These are phyloP conservation scores for Orussus abietinus DNA, from an alignment of 1,140 invertebrate genomes.

Conservation along the genomic window DNA sequence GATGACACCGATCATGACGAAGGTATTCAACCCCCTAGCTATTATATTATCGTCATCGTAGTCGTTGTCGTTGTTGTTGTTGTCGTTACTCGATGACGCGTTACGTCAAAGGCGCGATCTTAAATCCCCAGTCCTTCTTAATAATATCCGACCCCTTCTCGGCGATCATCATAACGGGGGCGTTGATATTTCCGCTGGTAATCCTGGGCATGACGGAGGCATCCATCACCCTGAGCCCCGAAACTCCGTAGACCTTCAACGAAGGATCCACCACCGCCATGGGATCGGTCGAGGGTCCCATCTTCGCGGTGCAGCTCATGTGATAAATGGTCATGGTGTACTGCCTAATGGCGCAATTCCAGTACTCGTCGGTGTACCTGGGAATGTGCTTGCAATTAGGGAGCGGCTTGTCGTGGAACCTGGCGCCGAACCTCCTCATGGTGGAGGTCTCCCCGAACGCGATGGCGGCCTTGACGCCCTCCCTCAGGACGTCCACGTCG, in stretches of 20 bases:
- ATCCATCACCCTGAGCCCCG: conserved; percentile 73
- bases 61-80: too few relatives aligned
- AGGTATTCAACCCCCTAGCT: too few relatives aligned
- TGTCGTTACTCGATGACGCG: too few relatives aligned
- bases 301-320: conserved; percentile 78
- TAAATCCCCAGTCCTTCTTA: too few relatives aligned
- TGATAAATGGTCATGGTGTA: conserved; percentile 88
- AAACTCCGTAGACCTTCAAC: conserved; percentile 70
- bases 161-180: conserved; percentile 87
- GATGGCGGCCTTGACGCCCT: conserved; percentile 80
- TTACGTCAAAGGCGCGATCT: too few relatives aligned
- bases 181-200: conserved; percentile 81
- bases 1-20: too few relatives aligned
- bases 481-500: conserved; percentile 72
- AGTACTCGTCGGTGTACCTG: conserved; percentile 76
- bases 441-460: conserved; percentile 72
- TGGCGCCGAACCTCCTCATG: conserved; percentile 70
- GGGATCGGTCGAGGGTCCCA: conserved; percentile 73
- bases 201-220: conserved; percentile 79
- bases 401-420: conserved; percentile 66
- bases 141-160: conserved; percentile 88
- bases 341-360: conserved; percentile 74
- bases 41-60: too few relatives aligned
- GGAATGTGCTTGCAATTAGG: conserved; percentile 78
- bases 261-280: conserved; percentile 79